These are phyloP conservation scores for Lobophora halterata DNA, from an alignment of 2,888 invertebrate species.

Conservation along the genomic window DNA sequence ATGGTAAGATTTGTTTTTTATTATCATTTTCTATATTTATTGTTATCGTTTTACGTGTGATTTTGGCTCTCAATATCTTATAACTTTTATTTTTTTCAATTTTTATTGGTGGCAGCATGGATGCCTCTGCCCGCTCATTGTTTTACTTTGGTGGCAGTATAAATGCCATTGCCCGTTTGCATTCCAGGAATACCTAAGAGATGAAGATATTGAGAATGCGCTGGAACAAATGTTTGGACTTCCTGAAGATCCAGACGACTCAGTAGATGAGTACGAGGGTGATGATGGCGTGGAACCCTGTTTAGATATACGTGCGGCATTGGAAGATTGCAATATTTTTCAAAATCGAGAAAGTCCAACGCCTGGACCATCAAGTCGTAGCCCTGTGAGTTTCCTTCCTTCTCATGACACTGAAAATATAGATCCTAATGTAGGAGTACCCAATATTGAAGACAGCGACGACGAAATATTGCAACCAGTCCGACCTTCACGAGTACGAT, in stretches of 20 bases:
- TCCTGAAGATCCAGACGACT: conserved; percentile 24
- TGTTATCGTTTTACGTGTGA: conserved; percentile 9
- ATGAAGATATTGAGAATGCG: conserved; percentile 23
- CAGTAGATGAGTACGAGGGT: conserved; percentile 23
- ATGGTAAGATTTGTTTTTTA: conserved; percentile 12
- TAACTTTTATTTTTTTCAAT: conserved; percentile 11
- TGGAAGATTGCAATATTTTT: conserved; percentile 7
- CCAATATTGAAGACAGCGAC: conserved; percentile 14
- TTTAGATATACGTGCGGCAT: conserved; percentile 10
- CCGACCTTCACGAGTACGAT: conserved; percentile 13
- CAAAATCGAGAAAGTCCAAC: no score
- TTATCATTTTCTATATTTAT: conserved; percentile 9
- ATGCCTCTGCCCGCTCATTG: conserved; percentile 12
- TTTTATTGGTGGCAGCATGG: conserved; percentile 11
- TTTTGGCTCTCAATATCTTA: conserved; percentile 3
- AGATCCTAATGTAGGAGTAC: conserved; percentile 17
- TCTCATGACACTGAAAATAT: conserved; percentile 13
- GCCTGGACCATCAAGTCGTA: conserved; percentile 13
- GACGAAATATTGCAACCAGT: conserved; percentile 15
- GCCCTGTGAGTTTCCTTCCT: conserved; percentile 12
- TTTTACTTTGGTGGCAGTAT: conserved; percentile 11
- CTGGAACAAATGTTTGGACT: conserved; percentile 26
- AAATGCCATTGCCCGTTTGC: no score
- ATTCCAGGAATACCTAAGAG: conserved; percentile 4
- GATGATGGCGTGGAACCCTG: conserved; percentile 11